Evolutionary conservation across 2,797 vertebrate genomes (phyloP).

Genomic region (Strix occidentalis): DNA sequence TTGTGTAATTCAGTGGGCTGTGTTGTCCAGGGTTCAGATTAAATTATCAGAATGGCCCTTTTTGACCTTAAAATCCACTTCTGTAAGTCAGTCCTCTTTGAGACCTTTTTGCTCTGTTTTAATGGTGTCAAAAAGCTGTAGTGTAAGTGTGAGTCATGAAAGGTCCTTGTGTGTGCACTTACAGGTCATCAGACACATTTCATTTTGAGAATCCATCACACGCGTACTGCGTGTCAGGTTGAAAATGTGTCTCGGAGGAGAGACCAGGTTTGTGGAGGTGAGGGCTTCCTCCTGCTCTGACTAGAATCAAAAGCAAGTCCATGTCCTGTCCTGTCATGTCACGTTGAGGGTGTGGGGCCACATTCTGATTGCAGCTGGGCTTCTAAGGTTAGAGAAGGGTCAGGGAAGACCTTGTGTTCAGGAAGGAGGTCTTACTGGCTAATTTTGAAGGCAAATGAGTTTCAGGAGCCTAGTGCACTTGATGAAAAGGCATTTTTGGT

Average conservation of each 20-base stretch:
- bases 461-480: background rate
- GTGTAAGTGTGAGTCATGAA: background rate
- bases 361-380: background rate
- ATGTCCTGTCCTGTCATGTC: background rate
- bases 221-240: background rate
- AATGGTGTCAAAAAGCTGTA: background rate
- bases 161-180: background rate
- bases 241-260: background rate
- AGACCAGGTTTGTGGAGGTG: background rate
- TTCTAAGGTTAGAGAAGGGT: background rate
- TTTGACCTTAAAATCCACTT: background rate
- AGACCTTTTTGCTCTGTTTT: background rate
- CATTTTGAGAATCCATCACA: background rate
- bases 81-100: background rate
- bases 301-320: background rate
- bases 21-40: background rate
- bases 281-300: background rate
- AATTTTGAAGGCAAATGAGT: background rate
- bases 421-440: background rate
- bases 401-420: background rate
- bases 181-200: rapidly evolving
- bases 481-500: background rate
- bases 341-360: background rate
- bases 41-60: background rate
- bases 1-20: background rate